A percentile compares a stretch with the other conserved stretches of the same genome.
Conservation (phyloP, 1,140 invertebrate genomes). For the Sminthurides bifidus region DNA sequence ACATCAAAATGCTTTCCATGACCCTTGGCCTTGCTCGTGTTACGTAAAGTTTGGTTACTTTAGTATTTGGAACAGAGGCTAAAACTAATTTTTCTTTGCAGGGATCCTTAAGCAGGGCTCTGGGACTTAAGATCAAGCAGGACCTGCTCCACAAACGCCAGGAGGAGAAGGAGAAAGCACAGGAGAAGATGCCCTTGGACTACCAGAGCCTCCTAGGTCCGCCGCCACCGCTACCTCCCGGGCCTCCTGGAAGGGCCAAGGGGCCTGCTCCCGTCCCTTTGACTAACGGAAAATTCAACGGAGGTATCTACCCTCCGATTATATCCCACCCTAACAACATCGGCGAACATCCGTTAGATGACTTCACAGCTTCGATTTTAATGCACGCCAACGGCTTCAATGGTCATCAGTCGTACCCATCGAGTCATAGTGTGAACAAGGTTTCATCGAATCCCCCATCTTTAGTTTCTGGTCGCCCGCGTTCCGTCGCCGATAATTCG, state of each 20-base stretch:
- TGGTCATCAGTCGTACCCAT: background rate
- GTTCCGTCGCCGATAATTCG: background rate
- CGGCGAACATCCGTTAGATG: constrained; percentile 11
- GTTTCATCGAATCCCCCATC: too few relatives aligned
- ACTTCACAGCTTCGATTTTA: constrained; percentile 8
- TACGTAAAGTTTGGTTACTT: background rate
- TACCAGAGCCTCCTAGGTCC: constrained; percentile 38
- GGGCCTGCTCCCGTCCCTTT: constrained; percentile 37
- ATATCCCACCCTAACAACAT: background rate
- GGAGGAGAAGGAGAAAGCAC: constrained; percentile 18
- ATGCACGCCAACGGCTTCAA: constrained; percentile 4
- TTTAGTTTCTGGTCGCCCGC: too few relatives aligned
- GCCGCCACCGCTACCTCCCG: constrained; percentile 42
- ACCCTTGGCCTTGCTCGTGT: background rate
- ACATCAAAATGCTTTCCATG: background rate
- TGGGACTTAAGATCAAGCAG: constrained; percentile 53
- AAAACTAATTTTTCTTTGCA: constrained; percentile 35
- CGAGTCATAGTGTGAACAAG: too few relatives aligned
- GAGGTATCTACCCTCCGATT: background rate
- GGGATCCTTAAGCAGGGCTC: constrained; percentile 61
- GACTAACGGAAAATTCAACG: constrained; percentile 10
- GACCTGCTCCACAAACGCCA: constrained; percentile 34
- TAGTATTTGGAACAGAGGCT: background rate
- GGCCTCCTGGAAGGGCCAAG: constrained; percentile 45
- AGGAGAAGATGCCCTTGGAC: constrained; percentile 6